Evolutionary conservation across 2,113 vertebrate species (phyloP), one percentile per base, ranked within the genome.

Genomic region (Hemicordylus capensis): DNA sequence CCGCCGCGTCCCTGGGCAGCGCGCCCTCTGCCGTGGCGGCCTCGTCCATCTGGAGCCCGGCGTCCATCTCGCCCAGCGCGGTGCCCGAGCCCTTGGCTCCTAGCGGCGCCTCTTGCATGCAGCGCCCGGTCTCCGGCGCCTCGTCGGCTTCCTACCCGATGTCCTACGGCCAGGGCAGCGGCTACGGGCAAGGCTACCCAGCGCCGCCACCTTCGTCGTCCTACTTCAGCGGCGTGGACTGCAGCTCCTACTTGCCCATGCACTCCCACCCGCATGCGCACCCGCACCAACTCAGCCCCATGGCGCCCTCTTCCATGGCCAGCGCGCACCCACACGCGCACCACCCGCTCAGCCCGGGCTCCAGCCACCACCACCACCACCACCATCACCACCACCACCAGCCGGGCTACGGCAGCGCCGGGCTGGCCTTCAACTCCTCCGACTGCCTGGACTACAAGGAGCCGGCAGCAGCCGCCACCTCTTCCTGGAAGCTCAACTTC

Each of bases 391-490:
- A 98, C 87, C 98, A 98, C 93, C 98, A 98, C 94, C 98, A 98
- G 90, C 98, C 99, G 93, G 97, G 98, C 10, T 99, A 99, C 22
- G 97, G 97, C 0, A 88, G 97, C 86, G 93, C 98, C 0, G 95
- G 97, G 85, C 97, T 98, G 93, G 96, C 98, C 94, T 99, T 99
- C 96, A 99, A 98, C 95, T 98, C 98, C 64, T 97, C 98, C 46
- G 98, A 99, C 96, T 99, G 98, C 96, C 98, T 99, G 97, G 98
- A 99, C 98, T 99, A 99, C 97, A 99, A 99, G 97, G 98, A 99
- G 90, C 98, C 98, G 7, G 39, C 96, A 2, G 92, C 95, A 10
- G 97, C 97, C 6, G 96, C 97, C 2, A 91, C 93, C 0, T 96
- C 98, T 83, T 97, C 98, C 76, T 99, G 99, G 99, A 99, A 99